Evolutionary conservation across 1,140 invertebrate species (phyloP), one percentile per base, ranked within the genome.

Genomic region (Aporrectodea caliginosa): DNA sequence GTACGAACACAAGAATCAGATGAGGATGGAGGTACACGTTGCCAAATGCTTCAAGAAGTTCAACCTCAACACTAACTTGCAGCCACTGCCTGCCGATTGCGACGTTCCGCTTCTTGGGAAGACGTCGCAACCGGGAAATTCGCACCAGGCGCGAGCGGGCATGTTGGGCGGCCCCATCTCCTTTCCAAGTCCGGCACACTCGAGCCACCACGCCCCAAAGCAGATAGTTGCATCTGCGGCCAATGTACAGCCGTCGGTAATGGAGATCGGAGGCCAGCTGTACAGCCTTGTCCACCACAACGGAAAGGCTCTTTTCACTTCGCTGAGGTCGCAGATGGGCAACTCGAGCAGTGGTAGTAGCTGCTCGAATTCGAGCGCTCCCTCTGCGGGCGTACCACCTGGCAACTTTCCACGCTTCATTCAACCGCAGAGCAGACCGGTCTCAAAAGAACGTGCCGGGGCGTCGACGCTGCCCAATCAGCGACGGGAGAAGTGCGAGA

Each of bases 401-500:
- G 43, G 6, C 6, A 58, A 58, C 43, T 58, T 58, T 58, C 43
- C 43, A 22, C 43, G 43, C 6, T 58, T 58, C 22, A 22, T 58
- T 12, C 43, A 58, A 22, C 43, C 43, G 22, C 43, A 12, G 6
- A 58, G 22, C 22, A 58, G 22, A 22, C 43, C 6, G 43, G 22
- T 6, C 43, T 6, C 43, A 6, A 22, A 22, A 6, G 43, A 58
- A 12, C 43, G 43, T 22, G 43, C 43, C 22, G 6, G 6, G 43
- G 43, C 43, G 43, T 22, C 43, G 43, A 58, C 43, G 43, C 6
- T 22, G 43, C 22, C 6, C 43, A 6, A 22, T 58, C 22, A 12
- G 43, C 82, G n/a, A n/a, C n/a, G n/a, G 43, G 87, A 87, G 81
- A 85, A 86, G 12, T 88, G 87, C 81, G 87, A 88, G 73, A 85